Percentiles rank a stretch among this genome's conserved stretches.
These are phyloP conservation scores for Teleogryllus occipitalis DNA, from an alignment of 1,140 invertebrate genomes.

Conservation along the genomic window DNA sequence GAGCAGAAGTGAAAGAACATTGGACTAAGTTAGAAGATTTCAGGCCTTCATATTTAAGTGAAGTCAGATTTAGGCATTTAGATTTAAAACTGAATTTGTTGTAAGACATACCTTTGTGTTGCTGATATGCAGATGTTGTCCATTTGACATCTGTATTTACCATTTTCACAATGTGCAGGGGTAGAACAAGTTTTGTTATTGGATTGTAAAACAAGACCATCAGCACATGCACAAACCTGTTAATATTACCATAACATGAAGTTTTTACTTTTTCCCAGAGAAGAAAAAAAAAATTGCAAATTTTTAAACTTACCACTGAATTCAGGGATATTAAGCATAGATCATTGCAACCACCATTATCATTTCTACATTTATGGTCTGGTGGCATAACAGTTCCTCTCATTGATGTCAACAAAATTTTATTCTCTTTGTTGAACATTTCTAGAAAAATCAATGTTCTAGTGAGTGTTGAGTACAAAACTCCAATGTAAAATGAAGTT, in stretches of 20 bases:
- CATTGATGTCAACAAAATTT: constrained; percentile 30
- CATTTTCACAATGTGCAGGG: constrained; percentile 23
- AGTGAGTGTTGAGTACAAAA: background rate
- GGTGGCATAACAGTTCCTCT: constrained; percentile 30
- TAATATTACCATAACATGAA: constrained; percentile 5
- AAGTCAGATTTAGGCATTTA: too few relatives aligned
- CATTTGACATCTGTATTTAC: constrained; percentile 28
- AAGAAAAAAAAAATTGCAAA: too few relatives aligned
- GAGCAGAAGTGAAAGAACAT: too few relatives aligned
- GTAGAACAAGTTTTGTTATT: constrained; percentile 35
- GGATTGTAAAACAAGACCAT: constrained; percentile 40
- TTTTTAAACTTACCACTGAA: constrained; percentile 9
- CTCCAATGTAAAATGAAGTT: background rate
- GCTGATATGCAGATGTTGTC: constrained; percentile 29
- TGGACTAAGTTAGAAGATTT: too few relatives aligned
- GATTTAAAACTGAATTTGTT: too few relatives aligned
- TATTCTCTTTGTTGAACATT: constrained; percentile 24
- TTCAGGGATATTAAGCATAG: constrained; percentile 50
- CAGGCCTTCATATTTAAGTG: too few relatives aligned
- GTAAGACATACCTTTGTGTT: constrained; percentile 25
- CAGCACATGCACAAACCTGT: constrained; percentile 51
- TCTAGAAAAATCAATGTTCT: constrained; percentile 17
- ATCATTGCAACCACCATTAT: constrained; percentile 65
- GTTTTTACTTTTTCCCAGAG: background rate
- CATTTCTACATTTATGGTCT: constrained; percentile 48